phyloP scores from a whole-genome alignment of 2,797 vertebrate species.

The Malurus splendens region DNA sequence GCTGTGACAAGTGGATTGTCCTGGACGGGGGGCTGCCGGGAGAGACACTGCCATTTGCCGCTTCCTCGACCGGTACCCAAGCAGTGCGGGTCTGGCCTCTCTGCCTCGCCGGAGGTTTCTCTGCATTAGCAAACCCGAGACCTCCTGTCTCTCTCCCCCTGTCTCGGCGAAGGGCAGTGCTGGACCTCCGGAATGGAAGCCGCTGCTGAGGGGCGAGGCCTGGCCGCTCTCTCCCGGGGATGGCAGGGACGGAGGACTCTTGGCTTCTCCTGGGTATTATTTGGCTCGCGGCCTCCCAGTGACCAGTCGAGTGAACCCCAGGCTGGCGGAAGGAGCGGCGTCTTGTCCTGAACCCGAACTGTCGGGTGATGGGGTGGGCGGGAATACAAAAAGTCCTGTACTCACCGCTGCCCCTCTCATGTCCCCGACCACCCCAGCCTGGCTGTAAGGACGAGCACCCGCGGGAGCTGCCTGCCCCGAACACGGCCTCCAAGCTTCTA shows the following conservation, averaged over 20 bases:
- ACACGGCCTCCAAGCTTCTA: background rate
- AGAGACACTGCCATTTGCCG: background rate
- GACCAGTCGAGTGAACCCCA: background rate
- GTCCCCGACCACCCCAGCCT: background rate
- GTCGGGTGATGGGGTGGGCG: background rate
- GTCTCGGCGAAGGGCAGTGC: background rate
- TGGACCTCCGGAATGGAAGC: background rate
- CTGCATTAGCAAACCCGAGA: background rate
- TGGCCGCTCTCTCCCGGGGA: background rate
- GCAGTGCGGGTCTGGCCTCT: background rate
- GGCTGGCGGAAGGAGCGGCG: background rate
- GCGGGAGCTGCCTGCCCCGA: fast-evolving
- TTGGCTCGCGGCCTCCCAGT: background rate
- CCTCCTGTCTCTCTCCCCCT: background rate
- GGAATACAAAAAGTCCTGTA: background rate
- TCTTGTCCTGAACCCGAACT: background rate
- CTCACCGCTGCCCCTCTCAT: background rate
- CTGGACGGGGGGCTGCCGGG: background rate
- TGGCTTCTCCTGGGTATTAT: background rate
- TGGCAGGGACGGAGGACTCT: background rate
- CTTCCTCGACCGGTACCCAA: background rate
- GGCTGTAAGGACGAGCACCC: background rate
- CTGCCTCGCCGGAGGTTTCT: background rate
- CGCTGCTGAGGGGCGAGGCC: background rate
- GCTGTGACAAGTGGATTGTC: background rate